These are phyloP conservation scores for Adoxophyes honmai DNA, from an alignment of 1,140 invertebrate genomes.

Conservation along the genomic window DNA sequence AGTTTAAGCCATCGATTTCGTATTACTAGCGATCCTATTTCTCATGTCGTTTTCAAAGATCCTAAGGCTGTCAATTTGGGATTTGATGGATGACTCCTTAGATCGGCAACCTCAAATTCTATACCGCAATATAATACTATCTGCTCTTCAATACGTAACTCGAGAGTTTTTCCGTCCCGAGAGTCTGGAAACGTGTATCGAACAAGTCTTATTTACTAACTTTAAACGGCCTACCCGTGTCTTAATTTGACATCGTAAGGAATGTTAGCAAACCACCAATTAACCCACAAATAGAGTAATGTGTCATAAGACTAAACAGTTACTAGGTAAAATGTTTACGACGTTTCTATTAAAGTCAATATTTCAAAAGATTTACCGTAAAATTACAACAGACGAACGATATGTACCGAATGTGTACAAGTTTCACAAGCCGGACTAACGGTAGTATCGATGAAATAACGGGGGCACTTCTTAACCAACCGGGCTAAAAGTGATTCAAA, in stretches of 20 bases:
- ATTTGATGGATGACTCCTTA: slow-evolving; percentile 10
- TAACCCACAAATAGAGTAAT: slow-evolving; percentile 3
- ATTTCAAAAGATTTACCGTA: slow-evolving; percentile 16
- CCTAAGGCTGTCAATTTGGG: slow-evolving; percentile 1
- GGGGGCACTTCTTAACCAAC: slow-evolving; percentile 34
- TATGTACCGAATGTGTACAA: slow-evolving; percentile 24
- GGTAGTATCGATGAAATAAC: slow-evolving; percentile 40
- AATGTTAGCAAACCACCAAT: neutral
- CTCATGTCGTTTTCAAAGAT: neutral
- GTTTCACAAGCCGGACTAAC: slow-evolving; percentile 43
- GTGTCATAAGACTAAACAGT: slow-evolving; percentile 11
- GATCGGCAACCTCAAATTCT: neutral
- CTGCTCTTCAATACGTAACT: neutral
- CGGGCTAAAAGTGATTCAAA: slow-evolving; percentile 24
- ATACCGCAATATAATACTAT: neutral
- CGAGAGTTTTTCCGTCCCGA: neutral
- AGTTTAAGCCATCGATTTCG: too few relatives aligned
- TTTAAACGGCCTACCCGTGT: neutral
- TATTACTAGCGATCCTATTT: neutral
- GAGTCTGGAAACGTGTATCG: too few relatives aligned
- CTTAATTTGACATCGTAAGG: neutral
- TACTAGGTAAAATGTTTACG: slow-evolving; percentile 10
- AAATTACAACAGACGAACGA: slow-evolving; percentile 7
- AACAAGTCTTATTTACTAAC: neutral
- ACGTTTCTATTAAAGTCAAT: slow-evolving; percentile 3